Base-by-base conservation (phyloP, 2,113 vertebrate species). In the Porphyrio hochstetteri region DNA sequence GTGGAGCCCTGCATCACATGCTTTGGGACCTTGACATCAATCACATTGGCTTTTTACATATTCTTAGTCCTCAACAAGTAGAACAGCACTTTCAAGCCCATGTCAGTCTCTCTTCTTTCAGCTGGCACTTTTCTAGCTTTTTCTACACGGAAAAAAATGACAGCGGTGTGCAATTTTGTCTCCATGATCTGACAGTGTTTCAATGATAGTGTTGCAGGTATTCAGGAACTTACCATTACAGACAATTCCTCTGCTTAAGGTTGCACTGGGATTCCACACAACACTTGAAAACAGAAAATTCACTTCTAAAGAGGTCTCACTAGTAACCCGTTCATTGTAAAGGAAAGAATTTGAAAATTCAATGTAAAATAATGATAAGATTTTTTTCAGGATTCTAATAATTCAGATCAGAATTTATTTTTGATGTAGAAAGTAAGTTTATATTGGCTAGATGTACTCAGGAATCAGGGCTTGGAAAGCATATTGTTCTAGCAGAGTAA, bases 1-100 rank as follows among this genome's bases (percentile, higher is more conserved):
- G 0, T 12, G 16, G 15, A 72, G 7, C 15, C n/a, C 5, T 27
- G 4, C 0, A 6, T 56, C 25, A 27, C 35, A 25, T 0, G 1
- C 11, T 36, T 46, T 18, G 29, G 55, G 40, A 63, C 14, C 0
- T 2, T 64, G 56, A 56, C 31, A 55, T 24, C 17, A 42, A 9
- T 46, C 35, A 56, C 24, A 3, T 42, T n/a, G n/a, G 0, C 46
- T 71, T 60, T 83, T 68, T 13, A 38, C 27, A 24, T 40, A 44
- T 83, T 71, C 35, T 63, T 76, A 79, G n/a, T 19, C 4, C 2
- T 82, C 28, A 61, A 15, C 16, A 79, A 52, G 10, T 10, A 72
- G 46, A 71, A 89, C 79, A 87, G 1, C 20, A 55, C 23, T 71
- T 94, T 56, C 33, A 76, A 8, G 4, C 1, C 0, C 16, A 13